A percentile compares a stretch with the other conserved stretches of the same genome.
Conservation (phyloP, 1,140 invertebrate species). For the Tetranychus cinnabarinus region DNA sequence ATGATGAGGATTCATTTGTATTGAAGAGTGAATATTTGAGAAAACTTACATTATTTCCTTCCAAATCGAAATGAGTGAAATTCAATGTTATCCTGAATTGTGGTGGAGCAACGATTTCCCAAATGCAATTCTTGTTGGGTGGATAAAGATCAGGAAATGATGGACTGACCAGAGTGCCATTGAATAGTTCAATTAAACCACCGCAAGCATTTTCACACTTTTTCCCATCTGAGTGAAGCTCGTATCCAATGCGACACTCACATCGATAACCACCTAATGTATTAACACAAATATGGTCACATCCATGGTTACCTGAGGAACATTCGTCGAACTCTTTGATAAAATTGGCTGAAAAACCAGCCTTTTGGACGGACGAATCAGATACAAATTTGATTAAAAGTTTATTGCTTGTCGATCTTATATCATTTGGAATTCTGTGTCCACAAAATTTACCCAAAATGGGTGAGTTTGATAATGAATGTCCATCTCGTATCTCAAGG, state of each 20-base stretch:
- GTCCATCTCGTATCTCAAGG: constrained; percentile 61
- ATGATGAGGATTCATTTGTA: too few species aligned
- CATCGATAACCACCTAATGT: constrained; percentile 82
- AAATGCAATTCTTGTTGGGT: constrained; percentile 78
- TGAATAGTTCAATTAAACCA: constrained; percentile 56
- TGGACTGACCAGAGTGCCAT: constrained; percentile 79
- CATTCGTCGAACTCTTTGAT: constrained; percentile 95
- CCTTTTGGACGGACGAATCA: constrained; percentile 85
- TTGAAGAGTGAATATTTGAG: too few species aligned
- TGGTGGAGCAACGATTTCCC: constrained; percentile 80
- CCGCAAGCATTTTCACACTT: constrained; percentile 97
- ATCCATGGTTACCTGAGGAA: constrained; percentile 58
- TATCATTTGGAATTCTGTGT: constrained; percentile 72
- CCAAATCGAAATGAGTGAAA: constrained; percentile 91
- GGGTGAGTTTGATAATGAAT: constrained; percentile 24
- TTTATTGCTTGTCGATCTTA: constrained; percentile 61
- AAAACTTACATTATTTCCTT: constrained; percentile 60
- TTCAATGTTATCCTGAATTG: constrained; percentile 84
- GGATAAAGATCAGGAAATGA: constrained; percentile 89
- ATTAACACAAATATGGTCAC: constrained; percentile 85
- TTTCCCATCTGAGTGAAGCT: constrained; percentile 87
- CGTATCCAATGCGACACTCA: constrained; percentile 77
- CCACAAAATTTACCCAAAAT: constrained; percentile 84
- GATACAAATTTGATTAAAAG: constrained; percentile 90
- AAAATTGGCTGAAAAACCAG: constrained; percentile 78